Base-by-base conservation (phyloP, 2,797 vertebrate genomes). In the Gobionotothen gibberifrons region DNA sequence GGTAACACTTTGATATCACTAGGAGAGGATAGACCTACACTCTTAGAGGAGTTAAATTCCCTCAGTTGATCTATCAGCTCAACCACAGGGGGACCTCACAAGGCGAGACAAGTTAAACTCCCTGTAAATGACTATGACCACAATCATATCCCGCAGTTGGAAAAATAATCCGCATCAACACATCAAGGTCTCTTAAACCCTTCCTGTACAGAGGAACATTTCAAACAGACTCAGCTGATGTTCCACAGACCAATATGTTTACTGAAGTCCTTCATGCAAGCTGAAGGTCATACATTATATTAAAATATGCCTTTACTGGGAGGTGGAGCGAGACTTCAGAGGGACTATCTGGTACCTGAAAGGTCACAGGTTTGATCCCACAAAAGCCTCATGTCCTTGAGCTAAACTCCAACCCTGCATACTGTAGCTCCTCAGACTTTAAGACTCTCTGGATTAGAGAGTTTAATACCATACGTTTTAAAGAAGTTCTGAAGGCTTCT, bases 1-100 rank as follows among this genome's bases (percentile, higher is more conserved):
- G 91, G 93, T 91, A 85, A 83, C 82, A 84, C 91, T 92, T 92
- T 93, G 90, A 93, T 93, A 90, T 86, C 87, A 72, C 72, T 77
- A 32, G 48, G 56, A 87, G 83, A 90, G 74, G 75, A 82, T 32
- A 75, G 77, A 79, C 65, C 84, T 70, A 79, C 83, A 86, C 80
- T 78, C 89, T 87, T 77, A 86, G 78, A 48, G 83, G 87, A 19
- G 65, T 79, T 82, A 75, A 83, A 89, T 53, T 75, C 78, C 83
- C 83, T 81, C 48, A 81, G 79, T 69, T 77, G 79, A 83, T 86
- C 83, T 85, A 85, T 88, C 84, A 80, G 69, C 76, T 72, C 54
- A 26, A 64, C 72, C 21, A 64, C 71, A 15, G 64, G 75, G 74
- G 69, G 81, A 69, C 72, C 79, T 79, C 74, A 82, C 78, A 49